These are phyloP conservation scores for Synanthedon formicaeformis DNA, from an alignment of 2,888 invertebrate species.

Conservation along the genomic window DNA sequence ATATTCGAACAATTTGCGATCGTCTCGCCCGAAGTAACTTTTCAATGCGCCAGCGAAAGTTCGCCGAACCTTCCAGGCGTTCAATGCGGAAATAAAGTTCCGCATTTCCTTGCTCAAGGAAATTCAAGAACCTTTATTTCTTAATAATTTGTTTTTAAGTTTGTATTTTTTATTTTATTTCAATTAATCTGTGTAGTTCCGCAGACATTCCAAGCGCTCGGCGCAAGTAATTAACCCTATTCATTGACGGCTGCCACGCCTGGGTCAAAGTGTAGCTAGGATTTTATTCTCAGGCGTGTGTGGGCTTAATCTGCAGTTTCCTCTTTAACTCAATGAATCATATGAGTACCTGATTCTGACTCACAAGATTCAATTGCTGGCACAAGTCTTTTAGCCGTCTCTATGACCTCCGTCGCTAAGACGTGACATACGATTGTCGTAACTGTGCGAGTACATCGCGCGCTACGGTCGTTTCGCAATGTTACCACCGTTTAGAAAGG, in stretches of 20 bases:
- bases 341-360: slow-evolving; percentile 19
- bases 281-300: slow-evolving; percentile 13
- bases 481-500: slow-evolving; percentile 7
- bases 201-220: slow-evolving; percentile 16
- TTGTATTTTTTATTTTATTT: neutral
- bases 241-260: slow-evolving; percentile 15
- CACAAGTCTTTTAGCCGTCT: slow-evolving; percentile 27
- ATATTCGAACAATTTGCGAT: slow-evolving; percentile 6
- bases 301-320: slow-evolving; percentile 35
- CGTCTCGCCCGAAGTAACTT: slow-evolving; percentile 7
- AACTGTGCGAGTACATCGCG: slow-evolving; percentile 25
- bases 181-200: slow-evolving; percentile 5
- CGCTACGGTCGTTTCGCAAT: slow-evolving; percentile 20
- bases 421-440: slow-evolving; percentile 19
- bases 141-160: slow-evolving; percentile 5
- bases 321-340: slow-evolving; percentile 38
- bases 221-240: neutral
- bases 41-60: slow-evolving; percentile 8
- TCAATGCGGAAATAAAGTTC: slow-evolving; percentile 32
- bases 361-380: slow-evolving; percentile 27
- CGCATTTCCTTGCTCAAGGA: slow-evolving; percentile 43
- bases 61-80: slow-evolving; percentile 11
- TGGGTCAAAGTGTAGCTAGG: slow-evolving; percentile 24
- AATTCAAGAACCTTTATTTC: slow-evolving; percentile 29
- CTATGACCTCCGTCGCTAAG: slow-evolving; percentile 38